Evolutionary conservation across 2,113 vertebrate genomes (phyloP).

Genomic region (Illadopsis cleaveri): DNA sequence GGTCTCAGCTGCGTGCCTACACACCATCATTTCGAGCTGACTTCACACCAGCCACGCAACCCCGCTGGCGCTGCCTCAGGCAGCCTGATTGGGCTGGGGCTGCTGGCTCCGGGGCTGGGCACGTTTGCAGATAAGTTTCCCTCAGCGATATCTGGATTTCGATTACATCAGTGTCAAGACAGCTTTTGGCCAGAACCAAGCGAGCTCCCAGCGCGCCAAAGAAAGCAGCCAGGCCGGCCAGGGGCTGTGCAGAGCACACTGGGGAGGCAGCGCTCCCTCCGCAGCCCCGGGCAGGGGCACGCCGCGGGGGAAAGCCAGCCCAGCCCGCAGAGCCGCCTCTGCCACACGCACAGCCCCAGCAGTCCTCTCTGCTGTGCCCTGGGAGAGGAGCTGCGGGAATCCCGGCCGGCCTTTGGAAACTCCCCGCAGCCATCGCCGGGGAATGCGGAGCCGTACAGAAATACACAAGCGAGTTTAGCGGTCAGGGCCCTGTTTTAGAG

Average conservation of each 20-base stretch:
- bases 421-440: not conserved
- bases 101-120: not conserved
- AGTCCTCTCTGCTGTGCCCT: accelerated
- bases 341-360: not conserved
- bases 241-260: accelerated
- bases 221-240: not conserved
- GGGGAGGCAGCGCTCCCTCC: not conserved
- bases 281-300: not conserved
- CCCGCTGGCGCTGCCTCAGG: not conserved
- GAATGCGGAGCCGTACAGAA: accelerated
- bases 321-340: not conserved
- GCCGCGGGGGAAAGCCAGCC: not conserved
- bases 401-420: not conserved
- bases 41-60: not conserved
- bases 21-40: not conserved
- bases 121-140: constrained; percentile 8
- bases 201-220: not conserved
- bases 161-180: constrained; percentile 29
- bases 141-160: not conserved
- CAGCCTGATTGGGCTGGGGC: accelerated
- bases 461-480: accelerated
- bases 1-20: not conserved
- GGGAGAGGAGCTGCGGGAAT: not conserved
- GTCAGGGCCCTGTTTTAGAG: not conserved
- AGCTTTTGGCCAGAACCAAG: not conserved